Evolutionary conservation across 2,888 invertebrate genomes (phyloP), one percentile per base, ranked within the genome.

Genomic region (Pecten maximus): DNA sequence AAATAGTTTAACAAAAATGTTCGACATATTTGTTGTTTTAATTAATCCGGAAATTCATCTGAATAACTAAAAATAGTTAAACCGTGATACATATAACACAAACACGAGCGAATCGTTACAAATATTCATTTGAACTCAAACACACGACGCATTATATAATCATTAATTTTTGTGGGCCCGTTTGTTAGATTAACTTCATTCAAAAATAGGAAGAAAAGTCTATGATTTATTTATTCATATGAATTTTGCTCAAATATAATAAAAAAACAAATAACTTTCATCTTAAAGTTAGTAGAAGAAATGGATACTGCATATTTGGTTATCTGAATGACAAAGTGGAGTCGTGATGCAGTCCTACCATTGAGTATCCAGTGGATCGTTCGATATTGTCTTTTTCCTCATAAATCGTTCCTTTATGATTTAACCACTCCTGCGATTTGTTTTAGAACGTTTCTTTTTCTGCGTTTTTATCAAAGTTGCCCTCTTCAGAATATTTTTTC

Each of bases 51-150:
- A 54, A 10, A 19, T 74, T 35, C 74, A 35, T 8, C 1, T 35
- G 28, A 12, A 6, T 28, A 10, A 74, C 2, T 74, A 35, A 35
- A 23, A 60, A 48, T 48, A 19, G 54, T 8, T 3, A 54, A 54
- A 23, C 8, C 4, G 35, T 15, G 74, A 74, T 74, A 74, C n/a
- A n/a, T 74, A 74, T 35, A 74, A 74, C 74, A 74, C 74, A 74
- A 74, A 74, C 74, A 74, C 74, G 74, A 74, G 35, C 74, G 23
- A 8, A 74, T 74, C 28, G 10, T 8, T 74, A 74, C 74, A 74
- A 60, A 74, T 74, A 74, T 74, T 74, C 74, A 74, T 74, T 74
- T 74, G 44, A 74, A 12, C 74, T 74, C 35, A 28, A 74, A 35
- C 28, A 28, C 35, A 28, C 35, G 35, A 74, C 48, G n/a, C n/a